Evolutionary conservation across 64 coral and sea anemone genomes (phyloP), one percentile per base, ranked within the genome.

Genomic region (Hydrozoanthus tunicans): DNA sequence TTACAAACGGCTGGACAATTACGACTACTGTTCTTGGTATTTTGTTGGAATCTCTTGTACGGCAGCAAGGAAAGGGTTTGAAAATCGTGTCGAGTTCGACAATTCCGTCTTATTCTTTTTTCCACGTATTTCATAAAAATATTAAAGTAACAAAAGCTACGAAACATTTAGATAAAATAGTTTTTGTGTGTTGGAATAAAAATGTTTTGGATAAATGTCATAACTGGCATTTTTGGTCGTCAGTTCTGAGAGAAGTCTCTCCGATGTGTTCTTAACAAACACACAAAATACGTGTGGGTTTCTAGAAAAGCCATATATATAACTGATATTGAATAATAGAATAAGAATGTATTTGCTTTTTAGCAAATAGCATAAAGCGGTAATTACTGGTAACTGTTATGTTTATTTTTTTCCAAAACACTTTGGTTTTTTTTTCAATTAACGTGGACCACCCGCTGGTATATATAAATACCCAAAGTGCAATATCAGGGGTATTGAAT

Each of bases 381-480:
- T 51, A 73, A 73, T 32, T 73, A 27, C 70, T 20, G 70, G 43
- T 73, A 73, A 73, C 43, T 7, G 25, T 9, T 73, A 10, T 73
- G 23, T 73, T 73, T 73, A 73, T 3, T 43, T 43, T 26, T 75
- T 75, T 51, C 52, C 72, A 75, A 75, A 75, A 75, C 52, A 75
- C 32, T 75, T 75, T 27, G 9, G 24, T 75, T 43, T 3, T 71
- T 24, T 71, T 13, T 4, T 52, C 72, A 52, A 53, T 75, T 75
- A 75, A 74, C 8, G 14, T 75, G 72, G 27, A 53, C 27, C 72
- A 75, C 72, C 68, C 72, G 72, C 32, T 5, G 27, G 26, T 51
- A 3, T 26, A 9, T 75, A 10, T 75, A 43, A 43, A 27, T 75
- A 43, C 4, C 9, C 9, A 9, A 73, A 32, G 32, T 43, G 32